Percentiles rank a stretch among this genome's conserved stretches.
Conservation (phyloP, 2,113 vertebrate genomes). For the Chascanopsetta lugubris region DNA sequence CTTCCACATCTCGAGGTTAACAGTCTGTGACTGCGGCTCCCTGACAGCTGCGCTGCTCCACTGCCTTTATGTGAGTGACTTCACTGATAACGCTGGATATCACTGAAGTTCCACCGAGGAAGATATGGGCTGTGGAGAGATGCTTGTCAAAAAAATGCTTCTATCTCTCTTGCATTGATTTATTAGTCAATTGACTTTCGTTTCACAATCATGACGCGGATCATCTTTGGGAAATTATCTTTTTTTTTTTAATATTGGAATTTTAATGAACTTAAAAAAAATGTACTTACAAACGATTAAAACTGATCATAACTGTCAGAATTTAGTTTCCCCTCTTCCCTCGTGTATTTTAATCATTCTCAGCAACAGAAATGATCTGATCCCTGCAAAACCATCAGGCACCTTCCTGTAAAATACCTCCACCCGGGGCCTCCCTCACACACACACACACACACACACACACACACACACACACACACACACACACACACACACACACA, state of each 20-base stretch:
- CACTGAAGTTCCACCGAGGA: constrained; percentile 15
- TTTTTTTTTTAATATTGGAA: too few species aligned
- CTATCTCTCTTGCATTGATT: too few species aligned
- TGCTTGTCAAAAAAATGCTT: too few species aligned
- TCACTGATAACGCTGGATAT: constrained; percentile 35
- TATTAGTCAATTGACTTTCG: too few species aligned
- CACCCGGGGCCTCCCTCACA: not conserved
- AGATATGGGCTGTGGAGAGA: not conserved
- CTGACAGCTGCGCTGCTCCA: constrained; percentile 75
- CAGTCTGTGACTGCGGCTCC: constrained; percentile 79
- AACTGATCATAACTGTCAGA: too few species aligned
- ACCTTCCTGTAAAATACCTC: not conserved
- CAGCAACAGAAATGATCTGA: constrained; percentile 16
- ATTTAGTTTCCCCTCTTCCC: not conserved
- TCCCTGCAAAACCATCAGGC: constrained; percentile 17
- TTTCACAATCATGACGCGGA: too few species aligned
- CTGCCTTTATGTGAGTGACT: constrained; percentile 46
- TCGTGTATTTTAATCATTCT: constrained; percentile 5
- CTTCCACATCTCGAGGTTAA: constrained; percentile 82
- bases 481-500: too few species aligned
- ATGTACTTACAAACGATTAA: too few species aligned
- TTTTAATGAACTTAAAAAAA: too few species aligned
- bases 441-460: constrained; percentile 6
- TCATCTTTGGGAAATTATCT: too few species aligned
- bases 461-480: too few species aligned